phyloP scores from a whole-genome alignment of 2,888 invertebrate genomes.

The Mechanitis mazaeus region DNA sequence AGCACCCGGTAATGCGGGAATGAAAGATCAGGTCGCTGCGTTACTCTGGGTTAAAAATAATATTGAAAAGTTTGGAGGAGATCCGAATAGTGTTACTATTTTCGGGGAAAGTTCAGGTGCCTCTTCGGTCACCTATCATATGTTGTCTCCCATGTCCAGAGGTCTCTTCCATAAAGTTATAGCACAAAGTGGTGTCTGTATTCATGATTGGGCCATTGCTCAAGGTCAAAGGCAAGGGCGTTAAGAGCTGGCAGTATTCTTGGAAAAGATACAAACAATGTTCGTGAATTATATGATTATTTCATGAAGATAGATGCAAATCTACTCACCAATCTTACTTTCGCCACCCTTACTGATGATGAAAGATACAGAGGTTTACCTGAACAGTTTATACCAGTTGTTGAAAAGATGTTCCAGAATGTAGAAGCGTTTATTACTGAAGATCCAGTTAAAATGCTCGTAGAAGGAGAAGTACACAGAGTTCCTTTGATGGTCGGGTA shows the following conservation, averaged over 20 bases:
- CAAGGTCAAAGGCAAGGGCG: slow-evolving; percentile 35
- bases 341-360: slow-evolving; percentile 42
- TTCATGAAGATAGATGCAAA: slow-evolving; percentile 43
- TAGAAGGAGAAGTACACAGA: slow-evolving; percentile 39
- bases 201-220: slow-evolving; percentile 43
- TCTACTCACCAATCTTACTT: slow-evolving; percentile 40
- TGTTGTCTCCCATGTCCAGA: slow-evolving; percentile 60
- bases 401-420: slow-evolving; percentile 47
- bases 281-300: slow-evolving; percentile 42
- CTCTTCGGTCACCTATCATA: slow-evolving; percentile 50
- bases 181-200: slow-evolving; percentile 55
- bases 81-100: slow-evolving; percentile 54
- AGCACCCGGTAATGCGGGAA: slow-evolving; percentile 59
- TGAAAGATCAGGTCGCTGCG: slow-evolving; percentile 59
- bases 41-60: slow-evolving; percentile 53
- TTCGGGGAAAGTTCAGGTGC: slow-evolving; percentile 66
- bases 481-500: slow-evolving; percentile 53
- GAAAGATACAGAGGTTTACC: slow-evolving; percentile 47
- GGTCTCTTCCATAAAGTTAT: slow-evolving; percentile 63
- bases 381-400: slow-evolving; percentile 47
- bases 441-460: slow-evolving; percentile 40
- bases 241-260: slow-evolving; percentile 44
- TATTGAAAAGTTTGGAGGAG: slow-evolving; percentile 52
- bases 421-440: slow-evolving; percentile 46
- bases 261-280: slow-evolving; percentile 35